Percentiles rank a stretch among this genome's conserved stretches.
These are phyloP conservation scores for Hypomecis punctinalis DNA, from an alignment of 2,888 invertebrate genomes.

Conservation along the genomic window DNA sequence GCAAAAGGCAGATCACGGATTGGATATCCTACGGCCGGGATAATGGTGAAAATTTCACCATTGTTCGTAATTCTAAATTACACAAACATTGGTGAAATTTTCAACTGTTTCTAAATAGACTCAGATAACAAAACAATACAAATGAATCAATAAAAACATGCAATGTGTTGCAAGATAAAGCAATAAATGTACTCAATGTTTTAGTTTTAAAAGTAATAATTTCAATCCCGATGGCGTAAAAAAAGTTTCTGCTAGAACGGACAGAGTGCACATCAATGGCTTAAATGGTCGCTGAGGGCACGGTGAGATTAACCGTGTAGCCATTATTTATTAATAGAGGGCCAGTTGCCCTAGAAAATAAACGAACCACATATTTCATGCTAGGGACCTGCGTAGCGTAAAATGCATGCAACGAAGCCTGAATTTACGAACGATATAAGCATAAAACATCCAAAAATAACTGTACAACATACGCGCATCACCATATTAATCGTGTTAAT, in stretches of 20 bases:
- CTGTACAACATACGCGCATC: constrained; percentile 5
- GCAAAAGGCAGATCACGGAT: no score
- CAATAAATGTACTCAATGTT: not conserved
- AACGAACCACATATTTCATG: constrained; percentile 74
- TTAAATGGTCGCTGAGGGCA: constrained; percentile 61
- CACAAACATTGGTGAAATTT: not conserved
- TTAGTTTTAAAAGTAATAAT: constrained; percentile 32
- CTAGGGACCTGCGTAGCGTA: constrained; percentile 71
- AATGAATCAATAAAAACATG: constrained; percentile 13
- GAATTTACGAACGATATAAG: constrained; percentile 38
- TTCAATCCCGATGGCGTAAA: constrained; percentile 47
- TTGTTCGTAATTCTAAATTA: not conserved
- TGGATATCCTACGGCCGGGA: no score
- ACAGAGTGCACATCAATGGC: constrained; percentile 57
- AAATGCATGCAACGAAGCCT: constrained; percentile 72
- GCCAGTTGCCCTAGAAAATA: constrained; percentile 78
- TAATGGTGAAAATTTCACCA: not conserved
- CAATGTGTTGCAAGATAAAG: constrained; percentile 20
- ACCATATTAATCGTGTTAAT: constrained; percentile 1
- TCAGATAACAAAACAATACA: constrained; percentile 6
- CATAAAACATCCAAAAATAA: constrained; percentile 34
- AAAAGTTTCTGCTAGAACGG: constrained; percentile 60
- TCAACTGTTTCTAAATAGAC: not conserved
- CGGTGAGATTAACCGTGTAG: constrained; percentile 72
- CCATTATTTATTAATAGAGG: constrained; percentile 77